A percentile compares a stretch with the other conserved stretches of the same genome.
These are phyloP conservation scores for Himantopus leucocephalus DNA, from an alignment of 2,113 vertebrate species.

Conservation along the genomic window DNA sequence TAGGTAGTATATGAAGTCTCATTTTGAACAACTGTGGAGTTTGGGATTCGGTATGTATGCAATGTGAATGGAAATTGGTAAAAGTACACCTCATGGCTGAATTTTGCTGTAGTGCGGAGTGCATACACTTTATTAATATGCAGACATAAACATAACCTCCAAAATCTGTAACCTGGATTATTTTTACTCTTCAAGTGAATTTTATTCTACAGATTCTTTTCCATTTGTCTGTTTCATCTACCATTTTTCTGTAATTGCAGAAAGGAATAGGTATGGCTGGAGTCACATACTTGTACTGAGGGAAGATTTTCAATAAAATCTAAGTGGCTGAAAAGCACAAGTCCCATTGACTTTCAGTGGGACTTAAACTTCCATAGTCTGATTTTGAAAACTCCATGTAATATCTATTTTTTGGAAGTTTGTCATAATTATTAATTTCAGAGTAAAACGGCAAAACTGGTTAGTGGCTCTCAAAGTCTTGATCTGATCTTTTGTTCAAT, in stretches of 20 bases:
- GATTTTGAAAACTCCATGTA: not conserved
- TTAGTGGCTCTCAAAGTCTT: not conserved
- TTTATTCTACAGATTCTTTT: not conserved
- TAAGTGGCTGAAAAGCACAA: not conserved
- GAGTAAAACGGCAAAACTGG: not conserved
- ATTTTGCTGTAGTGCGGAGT: not conserved
- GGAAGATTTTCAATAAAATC: not conserved
- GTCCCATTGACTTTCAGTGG: not conserved
- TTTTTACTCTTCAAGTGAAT: not conserved
- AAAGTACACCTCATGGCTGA: not conserved
- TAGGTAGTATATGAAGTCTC: not conserved
- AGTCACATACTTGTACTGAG: not conserved
- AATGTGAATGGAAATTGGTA: constrained; percentile 18
- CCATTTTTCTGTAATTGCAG: not conserved
- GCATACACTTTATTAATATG: not conserved
- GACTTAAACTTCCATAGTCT: not conserved
- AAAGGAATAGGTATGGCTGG: not conserved
- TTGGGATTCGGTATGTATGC: not conserved
- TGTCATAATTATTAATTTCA: not conserved
- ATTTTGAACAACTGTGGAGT: constrained; percentile 40
- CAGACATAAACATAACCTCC: not conserved
- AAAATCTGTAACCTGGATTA: not conserved
- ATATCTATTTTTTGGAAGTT: not conserved
- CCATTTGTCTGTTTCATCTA: not conserved
- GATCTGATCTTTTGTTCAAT: not conserved